Percentiles rank a stretch among this genome's conserved stretches.
phyloP scores from a whole-genome alignment of 2,113 vertebrate genomes.

The pig (Sus scrofa) region DNA sequence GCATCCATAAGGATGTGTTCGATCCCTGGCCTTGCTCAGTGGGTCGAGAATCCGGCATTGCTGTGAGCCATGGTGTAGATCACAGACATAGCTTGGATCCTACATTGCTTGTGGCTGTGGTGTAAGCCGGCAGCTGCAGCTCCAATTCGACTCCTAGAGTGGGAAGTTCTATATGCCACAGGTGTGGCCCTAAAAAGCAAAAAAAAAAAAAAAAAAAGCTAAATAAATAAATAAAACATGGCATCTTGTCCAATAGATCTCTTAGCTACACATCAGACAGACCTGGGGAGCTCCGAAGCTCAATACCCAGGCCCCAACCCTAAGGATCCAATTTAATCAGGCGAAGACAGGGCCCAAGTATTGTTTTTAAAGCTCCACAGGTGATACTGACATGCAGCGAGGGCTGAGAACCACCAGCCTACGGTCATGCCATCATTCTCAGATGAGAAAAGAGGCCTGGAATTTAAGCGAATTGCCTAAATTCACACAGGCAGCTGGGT shows the following conservation, averaged over 20 bases:
- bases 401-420: background rate
- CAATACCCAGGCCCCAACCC: background rate
- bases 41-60: no score
- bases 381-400: slow-evolving; percentile 16
- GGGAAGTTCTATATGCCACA: no score
- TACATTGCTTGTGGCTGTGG: no score
- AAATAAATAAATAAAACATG: background rate
- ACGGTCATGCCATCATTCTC: background rate
- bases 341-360: background rate
- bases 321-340: slow-evolving; percentile 29
- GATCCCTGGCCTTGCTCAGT: no score
- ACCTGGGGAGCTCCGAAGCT: background rate
- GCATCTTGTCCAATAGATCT: background rate
- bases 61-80: no score
- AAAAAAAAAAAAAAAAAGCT: no score
- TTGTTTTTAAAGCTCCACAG: slow-evolving; percentile 39
- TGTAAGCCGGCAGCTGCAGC: no score
- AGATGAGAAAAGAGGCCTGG: background rate
- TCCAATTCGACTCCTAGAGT: no score
- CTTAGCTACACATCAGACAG: slow-evolving; percentile 42
- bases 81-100: no score
- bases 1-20: no score
- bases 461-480: slow-evolving; percentile 35
- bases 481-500: background rate
- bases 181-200: no score